Percentiles rank a stretch among this genome's conserved stretches.
phyloP scores from a whole-genome alignment of 2,888 invertebrate species.

The Ptychoptera albimana region DNA sequence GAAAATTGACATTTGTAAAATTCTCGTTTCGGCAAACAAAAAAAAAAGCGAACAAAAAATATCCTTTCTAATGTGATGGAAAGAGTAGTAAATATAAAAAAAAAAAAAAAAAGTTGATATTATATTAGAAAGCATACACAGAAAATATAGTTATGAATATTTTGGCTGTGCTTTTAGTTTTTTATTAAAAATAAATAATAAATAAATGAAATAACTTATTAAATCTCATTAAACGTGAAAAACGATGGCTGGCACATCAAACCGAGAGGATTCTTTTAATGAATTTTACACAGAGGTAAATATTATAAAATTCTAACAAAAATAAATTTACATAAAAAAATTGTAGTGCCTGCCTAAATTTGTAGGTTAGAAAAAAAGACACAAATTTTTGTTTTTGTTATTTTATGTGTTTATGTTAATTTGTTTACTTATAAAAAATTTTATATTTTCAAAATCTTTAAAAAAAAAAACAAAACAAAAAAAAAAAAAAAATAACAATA shows the following conservation, averaged over 20 bases:
- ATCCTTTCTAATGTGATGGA: no score
- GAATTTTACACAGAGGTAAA: constrained; percentile 71
- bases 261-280: constrained; percentile 56
- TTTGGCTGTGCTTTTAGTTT: background rate
- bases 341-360: background rate
- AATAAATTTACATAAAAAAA: background rate
- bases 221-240: constrained; percentile 1
- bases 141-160: no score
- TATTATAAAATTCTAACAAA: constrained; percentile 8
- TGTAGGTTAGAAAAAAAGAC: background rate
- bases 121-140: no score
- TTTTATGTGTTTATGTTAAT: background rate
- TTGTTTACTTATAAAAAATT: background rate
- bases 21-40: no score
- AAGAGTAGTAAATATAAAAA: no score
- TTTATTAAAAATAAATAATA: background rate
- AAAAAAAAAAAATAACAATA: background rate
- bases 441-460: background rate
- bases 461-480: background rate
- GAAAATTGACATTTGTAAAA: no score
- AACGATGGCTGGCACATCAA: constrained; percentile 21
- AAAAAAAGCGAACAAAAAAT: no score
- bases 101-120: no score
- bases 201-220: background rate
- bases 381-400: background rate